These are phyloP conservation scores for Archaeoteleia sp. DNA, from an alignment of 2,888 invertebrate genomes.

Conservation along the genomic window DNA sequence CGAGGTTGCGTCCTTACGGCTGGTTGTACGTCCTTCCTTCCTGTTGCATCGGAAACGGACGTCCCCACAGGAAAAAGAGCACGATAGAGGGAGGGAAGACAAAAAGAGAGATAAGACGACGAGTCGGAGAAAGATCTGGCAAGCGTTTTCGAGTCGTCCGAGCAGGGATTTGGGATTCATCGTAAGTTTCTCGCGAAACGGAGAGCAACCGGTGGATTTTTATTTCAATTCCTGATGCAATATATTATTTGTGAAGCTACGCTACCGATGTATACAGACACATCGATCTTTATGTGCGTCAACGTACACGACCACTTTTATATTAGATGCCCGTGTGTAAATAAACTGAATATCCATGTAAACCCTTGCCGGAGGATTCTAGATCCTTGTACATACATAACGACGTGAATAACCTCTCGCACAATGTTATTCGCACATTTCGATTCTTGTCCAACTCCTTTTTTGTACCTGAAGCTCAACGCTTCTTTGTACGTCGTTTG, in stretches of 20 bases:
- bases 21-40: slow-evolving; percentile 36
- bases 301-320: slow-evolving; percentile 17
- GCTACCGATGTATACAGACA: slow-evolving; percentile 1
- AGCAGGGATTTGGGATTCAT: slow-evolving; percentile 42
- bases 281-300: slow-evolving; percentile 19
- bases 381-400: slow-evolving; percentile 57
- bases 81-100: slow-evolving; percentile 25
- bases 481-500: slow-evolving; percentile 15
- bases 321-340: slow-evolving; percentile 19
- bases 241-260: slow-evolving; percentile 60
- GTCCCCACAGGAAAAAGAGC: slow-evolving; percentile 32
- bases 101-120: slow-evolving; percentile 35
- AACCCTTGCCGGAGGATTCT: slow-evolving; percentile 18
- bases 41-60: slow-evolving; percentile 47
- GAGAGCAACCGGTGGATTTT: slow-evolving; percentile 71
- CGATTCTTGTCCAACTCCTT: slow-evolving; percentile 7
- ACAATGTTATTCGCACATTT: slow-evolving; percentile 19
- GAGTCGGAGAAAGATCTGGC: slow-evolving; percentile 39
- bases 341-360: slow-evolving; percentile 20
- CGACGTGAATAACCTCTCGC: slow-evolving; percentile 60
- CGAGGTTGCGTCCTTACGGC: slow-evolving; percentile 34
- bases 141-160: slow-evolving; percentile 42
- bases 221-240: slow-evolving; percentile 65
- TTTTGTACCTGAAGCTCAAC: slow-evolving; percentile 6
- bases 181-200: slow-evolving; percentile 58